Evolutionary conservation across 2,113 vertebrate genomes (phyloP).

Genomic region (Pedetes capensis): DNA sequence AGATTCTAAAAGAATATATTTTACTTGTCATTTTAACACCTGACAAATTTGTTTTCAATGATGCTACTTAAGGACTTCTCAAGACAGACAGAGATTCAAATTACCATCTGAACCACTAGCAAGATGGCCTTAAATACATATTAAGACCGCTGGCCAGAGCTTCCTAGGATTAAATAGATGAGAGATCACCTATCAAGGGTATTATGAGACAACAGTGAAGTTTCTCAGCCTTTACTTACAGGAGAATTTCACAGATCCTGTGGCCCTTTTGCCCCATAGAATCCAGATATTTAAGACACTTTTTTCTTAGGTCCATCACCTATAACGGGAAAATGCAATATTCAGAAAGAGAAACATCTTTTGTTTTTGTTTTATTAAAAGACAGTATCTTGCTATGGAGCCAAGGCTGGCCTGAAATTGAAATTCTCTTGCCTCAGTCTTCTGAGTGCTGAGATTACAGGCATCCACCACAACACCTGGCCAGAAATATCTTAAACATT

Average conservation of each 20-base stretch:
- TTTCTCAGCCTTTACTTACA: conserved; percentile 86
- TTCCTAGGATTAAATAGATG: not conserved
- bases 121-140: not conserved
- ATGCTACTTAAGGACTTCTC: not conserved
- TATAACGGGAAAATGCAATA: conserved; percentile 73
- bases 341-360: conserved; percentile 30
- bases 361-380: not conserved
- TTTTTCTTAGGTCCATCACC: conserved; percentile 90
- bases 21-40: not conserved
- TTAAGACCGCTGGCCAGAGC: not conserved
- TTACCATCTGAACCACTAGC: not conserved
- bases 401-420: not conserved
- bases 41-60: not conserved
- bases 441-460: not conserved
- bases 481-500: not conserved
- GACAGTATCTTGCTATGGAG: not conserved
- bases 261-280: conserved; percentile 91
- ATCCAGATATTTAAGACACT: conserved; percentile 90
- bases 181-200: not conserved
- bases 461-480: not conserved
- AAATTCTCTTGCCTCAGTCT: not conserved
- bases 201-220: not conserved
- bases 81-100: not conserved
- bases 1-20: not conserved
- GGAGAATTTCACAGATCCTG: conserved; percentile 87